Percentiles rank a stretch among this genome's conserved stretches.
Evolutionary conservation across 2,797 vertebrate species (phyloP).

Genomic region (Oceanodroma leucorhoa): DNA sequence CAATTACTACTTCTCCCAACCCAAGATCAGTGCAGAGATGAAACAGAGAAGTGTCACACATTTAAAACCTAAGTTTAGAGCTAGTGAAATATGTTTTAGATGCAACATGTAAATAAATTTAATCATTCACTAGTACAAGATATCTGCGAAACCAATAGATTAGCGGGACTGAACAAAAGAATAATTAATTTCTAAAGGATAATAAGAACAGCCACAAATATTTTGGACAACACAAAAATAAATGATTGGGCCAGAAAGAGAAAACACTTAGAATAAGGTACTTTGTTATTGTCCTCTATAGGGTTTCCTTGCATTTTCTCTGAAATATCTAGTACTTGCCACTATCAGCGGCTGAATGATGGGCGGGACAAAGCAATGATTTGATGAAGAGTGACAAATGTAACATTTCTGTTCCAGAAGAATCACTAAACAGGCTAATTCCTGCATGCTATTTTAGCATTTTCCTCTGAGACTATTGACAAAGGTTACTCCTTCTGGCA

Average conservation of each 20-base stretch:
- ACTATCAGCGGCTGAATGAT: not conserved
- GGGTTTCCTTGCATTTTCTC: not conserved
- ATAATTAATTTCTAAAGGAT: not conserved
- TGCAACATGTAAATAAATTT: not conserved
- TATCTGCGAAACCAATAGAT: not conserved
- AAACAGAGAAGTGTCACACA: not conserved
- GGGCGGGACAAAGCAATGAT: not conserved
- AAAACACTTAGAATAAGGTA: not conserved
- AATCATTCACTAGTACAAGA: not conserved
- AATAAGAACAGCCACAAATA: not conserved
- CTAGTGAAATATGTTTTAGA: not conserved
- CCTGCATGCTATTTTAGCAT: not conserved
- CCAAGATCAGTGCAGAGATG: not conserved
- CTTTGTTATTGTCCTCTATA: not conserved
- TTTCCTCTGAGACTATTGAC: not conserved
- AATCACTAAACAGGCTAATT: not conserved
- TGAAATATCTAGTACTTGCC: not conserved
- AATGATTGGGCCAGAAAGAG: not conserved
- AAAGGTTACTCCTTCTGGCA: not conserved
- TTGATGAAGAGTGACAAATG: not conserved
- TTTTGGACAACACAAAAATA: not conserved
- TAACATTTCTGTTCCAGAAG: not conserved
- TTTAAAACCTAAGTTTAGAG: not conserved
- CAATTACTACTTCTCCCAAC: not conserved
- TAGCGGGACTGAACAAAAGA: not conserved